Base-by-base conservation (phyloP, 30 jellyfish, hydroid and myxozoan genomes). In the Cassiopea xamachana region DNA sequence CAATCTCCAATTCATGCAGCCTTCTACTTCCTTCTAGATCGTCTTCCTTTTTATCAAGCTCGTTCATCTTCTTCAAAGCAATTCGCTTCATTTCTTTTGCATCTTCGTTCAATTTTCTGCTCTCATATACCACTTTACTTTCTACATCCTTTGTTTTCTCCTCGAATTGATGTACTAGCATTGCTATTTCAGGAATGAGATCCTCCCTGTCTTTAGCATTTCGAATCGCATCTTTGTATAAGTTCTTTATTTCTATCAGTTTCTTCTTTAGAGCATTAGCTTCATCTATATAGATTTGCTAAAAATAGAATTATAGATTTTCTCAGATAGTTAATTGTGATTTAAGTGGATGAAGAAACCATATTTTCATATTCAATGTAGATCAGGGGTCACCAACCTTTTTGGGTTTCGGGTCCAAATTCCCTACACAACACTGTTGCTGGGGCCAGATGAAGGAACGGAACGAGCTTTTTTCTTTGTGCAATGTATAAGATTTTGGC, bases 251-350 rank as follows among this genome's bases (percentile, higher is more conserved):
- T 6, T 71, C 27, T 43, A 14, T 14, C 50, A 71, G 10, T 19
- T 71, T 71, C 7, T 19, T 43, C 80, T 4, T 71, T 15, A 16
- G 80, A 2, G 0, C 18, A 6, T 39, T 71, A 15, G 8, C 50
- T 16, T 71, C 80, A 3, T 71, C 80, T 27, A 14, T 39, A 43
- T 71, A 71, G 58, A 71, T 71, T 17, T 71, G n/a, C 80, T 71
- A 55, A 18, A 71, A 71, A 9, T 64, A 27, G 43, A 71, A 71
- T 3, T 2, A 6, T 43, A 71, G 27, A 19, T 19, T 71, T 9
- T 71, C 80, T 27, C 39, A 27, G 39, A 27, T 27, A 27, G 39
- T 27, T 27, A 0, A 27, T 43, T n/a, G 39, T 67, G 46, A 71
- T 71, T 19, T n/a, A n/a, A n/a, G n/a, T n/a, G n/a, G n/a, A n/a